Percentiles rank a stretch among this genome's conserved stretches.
Conservation (phyloP, 2,113 vertebrate species). For the Grammomys surdaster region DNA sequence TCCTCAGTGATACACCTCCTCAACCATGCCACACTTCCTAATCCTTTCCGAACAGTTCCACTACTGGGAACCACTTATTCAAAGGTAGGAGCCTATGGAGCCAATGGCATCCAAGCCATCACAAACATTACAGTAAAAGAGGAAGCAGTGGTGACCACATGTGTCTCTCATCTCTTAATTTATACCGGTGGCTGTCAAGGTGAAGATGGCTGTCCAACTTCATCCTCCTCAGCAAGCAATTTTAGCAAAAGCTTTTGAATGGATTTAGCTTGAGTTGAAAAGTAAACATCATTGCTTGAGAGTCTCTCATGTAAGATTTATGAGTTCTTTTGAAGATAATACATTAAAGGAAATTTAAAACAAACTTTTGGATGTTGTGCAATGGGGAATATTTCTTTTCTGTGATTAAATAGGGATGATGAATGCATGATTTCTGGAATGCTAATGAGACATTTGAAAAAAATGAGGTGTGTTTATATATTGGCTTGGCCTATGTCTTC, state of each 20-base stretch:
- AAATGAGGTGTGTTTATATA: not conserved
- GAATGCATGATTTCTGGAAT: not conserved
- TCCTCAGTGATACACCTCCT: not conserved
- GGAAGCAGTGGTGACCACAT: no score
- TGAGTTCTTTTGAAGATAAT: constrained; percentile 3
- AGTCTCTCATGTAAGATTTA: constrained; percentile 18
- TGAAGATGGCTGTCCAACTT: not conserved
- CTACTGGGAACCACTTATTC: not conserved
- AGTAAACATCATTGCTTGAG: not conserved
- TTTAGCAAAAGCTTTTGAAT: not conserved
- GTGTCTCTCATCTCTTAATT: not conserved
- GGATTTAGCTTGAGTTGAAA: not conserved
- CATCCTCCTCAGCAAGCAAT: not conserved
- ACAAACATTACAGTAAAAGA: not conserved
- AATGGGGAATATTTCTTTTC: not conserved
- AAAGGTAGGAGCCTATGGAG: not conserved
- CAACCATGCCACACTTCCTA: not conserved
- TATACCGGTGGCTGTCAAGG: not conserved
- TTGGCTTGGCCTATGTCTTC: not conserved
- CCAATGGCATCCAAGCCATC: not conserved
- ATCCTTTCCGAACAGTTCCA: not conserved
- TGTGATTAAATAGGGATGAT: not conserved
- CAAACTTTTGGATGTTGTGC: not conserved
- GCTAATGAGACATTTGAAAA: constrained; percentile 26
- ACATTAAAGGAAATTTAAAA: not conserved